Evolutionary conservation across 2,797 vertebrate genomes (phyloP), one percentile per base, ranked within the genome.

Genomic region (Salarias fasciatus): DNA sequence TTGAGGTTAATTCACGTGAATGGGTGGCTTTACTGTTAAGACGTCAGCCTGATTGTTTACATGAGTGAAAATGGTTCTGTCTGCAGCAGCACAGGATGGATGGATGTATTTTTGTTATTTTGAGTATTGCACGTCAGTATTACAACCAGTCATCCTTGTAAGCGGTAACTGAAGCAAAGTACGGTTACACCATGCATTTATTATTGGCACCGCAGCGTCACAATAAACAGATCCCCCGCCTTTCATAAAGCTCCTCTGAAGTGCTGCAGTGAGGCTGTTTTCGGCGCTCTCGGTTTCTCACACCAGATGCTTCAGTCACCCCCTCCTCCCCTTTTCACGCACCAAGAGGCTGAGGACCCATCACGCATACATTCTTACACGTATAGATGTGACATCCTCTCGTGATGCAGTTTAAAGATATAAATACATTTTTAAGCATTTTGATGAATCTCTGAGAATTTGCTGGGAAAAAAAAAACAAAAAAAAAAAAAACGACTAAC

Each of bases 251-350:
- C 58, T 61, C 54, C 49, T 67, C 52, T 11, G 53, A 71, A 35
- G 67, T 3, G 0, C 63, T 33, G 63, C 53, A 46, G 45, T 11
- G 44, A 68, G 53, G 48, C 50, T 52, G 29, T 71, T 51, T 63
- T 71, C 63, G 41, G 69, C 18, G 12, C 67, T 52, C 66, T 77
- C 13, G 8, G 7, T 67, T 84, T 86, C 66, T 79, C 82, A 80
- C 84, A 75, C 69, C 82, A 86, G 78, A 87, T 82, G 80, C 72
- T 64, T 73, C 72, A 41, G 56, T 60, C 63, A 50, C 65, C 65
- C 50, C 49, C 45, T 41, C 56, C 41, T 60, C 71, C 43, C 66
- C 42, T 62, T 67, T 36, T 33, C 53, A 58, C 69, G 46, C 53
- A 30, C 49, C 51, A 33, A 43, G 45, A 62, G 33, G 33, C 54